Evolutionary conservation across 2,113 vertebrate genomes (phyloP), one percentile per base, ranked within the genome.

Genomic region (Mixornis gularis): DNA sequence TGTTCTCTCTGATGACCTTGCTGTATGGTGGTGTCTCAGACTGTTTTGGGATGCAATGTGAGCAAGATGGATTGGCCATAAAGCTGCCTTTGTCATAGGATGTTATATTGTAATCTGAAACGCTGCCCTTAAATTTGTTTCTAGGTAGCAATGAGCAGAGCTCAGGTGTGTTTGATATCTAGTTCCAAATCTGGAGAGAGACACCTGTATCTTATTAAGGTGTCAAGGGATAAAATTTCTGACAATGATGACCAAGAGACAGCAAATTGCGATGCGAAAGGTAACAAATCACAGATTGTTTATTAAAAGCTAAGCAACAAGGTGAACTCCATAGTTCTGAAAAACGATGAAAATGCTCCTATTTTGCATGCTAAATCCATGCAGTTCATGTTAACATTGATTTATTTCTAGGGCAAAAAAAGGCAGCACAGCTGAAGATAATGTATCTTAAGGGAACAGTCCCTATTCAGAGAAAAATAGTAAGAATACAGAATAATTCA

Each of bases 121-220:
- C 51, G 34, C 82, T 82, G 87, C 48, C 89, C 90, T 91, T 92
- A 44, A 65, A 72, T 89, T 95, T 86, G 82, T 79, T 97, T 97
- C 44, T 90, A 99, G 99, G 98, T 99, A 92, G 99, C 99, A 72
- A 99, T 99, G 99, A 98, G 98, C 94, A 98, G 99, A 93, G 99
- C 99, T 38, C 98, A 98, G 60, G 99, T 99, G 94, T 98, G 98
- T 94, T 97, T 99, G 92, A 98, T 99, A 86, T 98, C 98, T 30
- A 98, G 97, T 29, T 98, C 84, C 53, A 96, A 98, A 88, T 98
- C 98, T 14, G 99, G 98, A 51, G 97, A 98, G 93, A 98, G 90
- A 68, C 99, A 99, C 93, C 97, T 99, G 71, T 98, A 98, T 87
- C 98, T 99, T 64, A 91, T 98, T 78, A 99, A 99, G 97, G 98